Percentiles rank a stretch among this genome's conserved stretches.
phyloP scores from a whole-genome alignment of 2,797 vertebrate genomes.

The Miichthys miiuy region DNA sequence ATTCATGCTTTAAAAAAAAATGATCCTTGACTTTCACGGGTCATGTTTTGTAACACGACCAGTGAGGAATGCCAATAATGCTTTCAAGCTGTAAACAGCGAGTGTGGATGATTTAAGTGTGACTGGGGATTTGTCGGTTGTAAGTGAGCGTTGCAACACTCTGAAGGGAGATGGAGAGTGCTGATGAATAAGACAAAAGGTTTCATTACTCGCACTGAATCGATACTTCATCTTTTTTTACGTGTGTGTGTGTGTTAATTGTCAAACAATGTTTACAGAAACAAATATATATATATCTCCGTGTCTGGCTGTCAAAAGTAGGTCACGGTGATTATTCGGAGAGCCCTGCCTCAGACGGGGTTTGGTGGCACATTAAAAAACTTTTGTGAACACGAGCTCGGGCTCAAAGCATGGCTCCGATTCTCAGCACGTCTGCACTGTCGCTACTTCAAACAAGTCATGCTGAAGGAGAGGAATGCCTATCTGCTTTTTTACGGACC shows the following conservation, averaged over 20 bases:
- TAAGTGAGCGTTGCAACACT: neutral
- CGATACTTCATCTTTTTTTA: neutral
- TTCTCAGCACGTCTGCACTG: slow-evolving; percentile 65
- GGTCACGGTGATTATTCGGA: slow-evolving; percentile 34
- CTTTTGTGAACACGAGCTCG: slow-evolving; percentile 38
- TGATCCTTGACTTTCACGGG: slow-evolving; percentile 45
- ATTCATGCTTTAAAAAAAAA: slow-evolving; percentile 21
- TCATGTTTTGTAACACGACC: slow-evolving; percentile 41
- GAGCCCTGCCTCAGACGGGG: slow-evolving; percentile 7
- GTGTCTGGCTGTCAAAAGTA: slow-evolving; percentile 46
- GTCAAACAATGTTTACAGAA: slow-evolving; percentile 38
- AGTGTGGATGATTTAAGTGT: slow-evolving; percentile 27
- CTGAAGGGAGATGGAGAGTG: neutral
- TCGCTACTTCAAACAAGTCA: slow-evolving; percentile 62
- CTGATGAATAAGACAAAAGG: slow-evolving; percentile 30
- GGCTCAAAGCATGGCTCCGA: slow-evolving; percentile 40
- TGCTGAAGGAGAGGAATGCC: slow-evolving; percentile 61
- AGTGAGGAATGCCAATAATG: slow-evolving; percentile 30
- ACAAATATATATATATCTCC: neutral
- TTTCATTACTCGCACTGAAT: slow-evolving; percentile 12
- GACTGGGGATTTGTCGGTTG: slow-evolving; percentile 45
- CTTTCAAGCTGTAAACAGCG: slow-evolving; percentile 31
- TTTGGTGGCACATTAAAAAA: slow-evolving; percentile 53
- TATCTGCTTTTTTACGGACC: slow-evolving; percentile 62
- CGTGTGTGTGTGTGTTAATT: slow-evolving; percentile 34